A percentile compares a stretch with the other conserved stretches of the same genome.
Evolutionary conservation across 2,797 vertebrate genomes (phyloP).

Genomic region (Salarias fasciatus): DNA sequence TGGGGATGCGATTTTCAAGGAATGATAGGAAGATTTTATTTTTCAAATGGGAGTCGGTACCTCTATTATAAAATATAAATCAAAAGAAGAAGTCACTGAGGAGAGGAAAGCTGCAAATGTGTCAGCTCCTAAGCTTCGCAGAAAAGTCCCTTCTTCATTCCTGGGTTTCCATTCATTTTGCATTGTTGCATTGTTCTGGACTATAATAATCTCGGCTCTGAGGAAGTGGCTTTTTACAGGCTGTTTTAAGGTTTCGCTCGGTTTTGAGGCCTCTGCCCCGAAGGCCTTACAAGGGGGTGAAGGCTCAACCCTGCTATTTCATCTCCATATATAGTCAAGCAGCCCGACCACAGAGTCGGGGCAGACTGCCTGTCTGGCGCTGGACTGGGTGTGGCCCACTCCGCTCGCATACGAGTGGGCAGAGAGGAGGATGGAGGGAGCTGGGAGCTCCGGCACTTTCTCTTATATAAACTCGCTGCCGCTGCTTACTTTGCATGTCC

Average conservation of each 20-base stretch:
- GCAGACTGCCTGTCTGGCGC: slow-evolving; percentile 82
- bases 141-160: slow-evolving; percentile 32
- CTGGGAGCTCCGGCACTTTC: slow-evolving; percentile 40
- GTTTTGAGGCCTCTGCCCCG: slow-evolving; percentile 71
- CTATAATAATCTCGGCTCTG: slow-evolving; percentile 59
- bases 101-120: slow-evolving; percentile 28
- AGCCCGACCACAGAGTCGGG: slow-evolving; percentile 74
- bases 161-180: slow-evolving; percentile 44
- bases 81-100: neutral
- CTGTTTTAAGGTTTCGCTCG: slow-evolving; percentile 72
- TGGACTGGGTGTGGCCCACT: slow-evolving; percentile 77
- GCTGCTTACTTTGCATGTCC: slow-evolving; percentile 39
- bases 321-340: slow-evolving; percentile 85
- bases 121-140: slow-evolving; percentile 41
- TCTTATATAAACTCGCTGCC: slow-evolving; percentile 49
- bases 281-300: slow-evolving; percentile 74
- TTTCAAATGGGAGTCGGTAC: slow-evolving; percentile 9
- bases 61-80: slow-evolving; percentile 33
- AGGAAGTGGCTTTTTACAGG: slow-evolving; percentile 74
- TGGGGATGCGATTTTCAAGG: slow-evolving; percentile 36
- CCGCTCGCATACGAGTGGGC: slow-evolving; percentile 46
- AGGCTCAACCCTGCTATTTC: slow-evolving; percentile 77
- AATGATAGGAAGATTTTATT: slow-evolving; percentile 21
- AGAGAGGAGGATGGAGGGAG: slow-evolving; percentile 48
- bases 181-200: slow-evolving; percentile 67